Evolutionary conservation across 2,113 vertebrate genomes (phyloP).

Genomic region (Harpagus bidentatus): DNA sequence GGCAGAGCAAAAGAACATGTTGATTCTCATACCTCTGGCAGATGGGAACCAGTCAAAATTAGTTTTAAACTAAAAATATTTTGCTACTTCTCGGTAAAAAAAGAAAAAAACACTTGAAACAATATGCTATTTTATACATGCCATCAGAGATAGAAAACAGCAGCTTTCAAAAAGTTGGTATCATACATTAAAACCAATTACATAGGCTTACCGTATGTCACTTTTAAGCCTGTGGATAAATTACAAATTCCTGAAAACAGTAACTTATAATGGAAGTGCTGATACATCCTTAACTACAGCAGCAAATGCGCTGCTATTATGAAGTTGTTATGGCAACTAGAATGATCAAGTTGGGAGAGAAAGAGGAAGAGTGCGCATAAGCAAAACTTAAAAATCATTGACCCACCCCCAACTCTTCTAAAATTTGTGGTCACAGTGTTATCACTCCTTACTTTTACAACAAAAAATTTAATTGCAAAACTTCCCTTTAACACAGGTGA

Average conservation of each 20-base stretch:
- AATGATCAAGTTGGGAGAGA: constrained; percentile 51
- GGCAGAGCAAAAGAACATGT: constrained; percentile 4
- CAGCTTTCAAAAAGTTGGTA: neutral
- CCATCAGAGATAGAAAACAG: neutral
- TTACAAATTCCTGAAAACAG: constrained; percentile 68
- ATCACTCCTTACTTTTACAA: neutral
- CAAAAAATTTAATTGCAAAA: neutral
- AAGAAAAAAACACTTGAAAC: neutral
- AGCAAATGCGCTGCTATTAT: constrained; percentile 60
- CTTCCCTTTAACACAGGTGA: neutral
- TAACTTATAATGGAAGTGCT: constrained; percentile 62
- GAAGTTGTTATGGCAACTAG: constrained; percentile 80
- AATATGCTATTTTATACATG: neutral
- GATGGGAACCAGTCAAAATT: constrained; percentile 37
- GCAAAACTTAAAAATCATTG: constrained; percentile 25
- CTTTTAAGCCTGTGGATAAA: constrained; percentile 37
- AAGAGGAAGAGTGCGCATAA: neutral
- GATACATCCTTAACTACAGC: constrained; percentile 66
- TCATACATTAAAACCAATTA: neutral
- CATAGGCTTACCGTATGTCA: neutral
- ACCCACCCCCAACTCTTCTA: neutral
- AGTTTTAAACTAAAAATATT: constrained; percentile 35
- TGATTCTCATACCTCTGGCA: constrained; percentile 45
- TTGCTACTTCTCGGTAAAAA: neutral
- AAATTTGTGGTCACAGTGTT: neutral